These are phyloP conservation scores for Cichlasoma orientale DNA, from an alignment of 2,797 vertebrate genomes.

Conservation along the genomic window DNA sequence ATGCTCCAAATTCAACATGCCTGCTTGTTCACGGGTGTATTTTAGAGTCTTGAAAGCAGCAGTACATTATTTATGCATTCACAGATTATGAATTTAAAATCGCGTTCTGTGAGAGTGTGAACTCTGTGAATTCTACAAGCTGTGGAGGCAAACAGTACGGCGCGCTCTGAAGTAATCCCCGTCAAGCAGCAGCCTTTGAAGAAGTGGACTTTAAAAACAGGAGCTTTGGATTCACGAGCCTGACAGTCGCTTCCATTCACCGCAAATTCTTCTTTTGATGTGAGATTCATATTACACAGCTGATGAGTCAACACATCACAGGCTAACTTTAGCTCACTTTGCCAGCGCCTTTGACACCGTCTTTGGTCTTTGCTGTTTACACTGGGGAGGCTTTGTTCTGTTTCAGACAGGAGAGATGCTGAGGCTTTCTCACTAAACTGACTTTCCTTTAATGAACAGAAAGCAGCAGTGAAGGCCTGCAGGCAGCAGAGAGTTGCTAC, in stretches of 20 bases:
- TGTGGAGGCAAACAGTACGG: slow-evolving; percentile 10
- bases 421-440: neutral
- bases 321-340: slow-evolving; percentile 22
- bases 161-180: slow-evolving; percentile 23
- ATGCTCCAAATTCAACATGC: neutral
- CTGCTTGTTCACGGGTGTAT: neutral
- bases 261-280: slow-evolving; percentile 44
- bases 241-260: slow-evolving; percentile 17
- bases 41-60: neutral
- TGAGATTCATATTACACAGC: slow-evolving; percentile 17
- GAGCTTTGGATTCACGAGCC: slow-evolving; percentile 13
- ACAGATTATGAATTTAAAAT: slow-evolving; percentile 38
- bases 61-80: slow-evolving; percentile 33
- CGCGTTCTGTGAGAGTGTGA: slow-evolving; percentile 4
- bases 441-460: neutral
- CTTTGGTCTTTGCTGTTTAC: slow-evolving; percentile 33
- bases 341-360: neutral
- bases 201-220: slow-evolving; percentile 33
- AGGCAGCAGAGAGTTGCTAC: neutral
- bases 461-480: neutral
- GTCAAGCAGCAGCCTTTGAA: slow-evolving; percentile 31
- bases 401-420: slow-evolving; percentile 3
- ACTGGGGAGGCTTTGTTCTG: slow-evolving; percentile 27
- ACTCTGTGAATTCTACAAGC: slow-evolving; percentile 10
- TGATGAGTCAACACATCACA: slow-evolving; percentile 28